A percentile compares a stretch with the other conserved stretches of the same genome.
Conservation (phyloP, 2,888 invertebrate species). For the Encarsia formosa region DNA sequence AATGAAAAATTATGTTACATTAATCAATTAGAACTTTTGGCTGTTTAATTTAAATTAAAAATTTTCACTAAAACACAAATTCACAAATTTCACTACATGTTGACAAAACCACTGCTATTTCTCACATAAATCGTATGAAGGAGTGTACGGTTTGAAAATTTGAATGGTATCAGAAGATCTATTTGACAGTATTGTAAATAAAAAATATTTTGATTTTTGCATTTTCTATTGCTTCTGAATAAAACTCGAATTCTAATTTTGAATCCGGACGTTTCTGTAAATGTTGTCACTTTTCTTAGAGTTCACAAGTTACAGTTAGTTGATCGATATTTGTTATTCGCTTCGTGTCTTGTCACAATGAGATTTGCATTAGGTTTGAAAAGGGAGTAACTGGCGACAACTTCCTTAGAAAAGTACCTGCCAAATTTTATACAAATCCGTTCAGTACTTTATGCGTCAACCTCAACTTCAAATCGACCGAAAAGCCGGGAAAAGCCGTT, state of each 20-base stretch:
- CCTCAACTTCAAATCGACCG: no score
- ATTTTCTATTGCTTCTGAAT: slow-evolving; percentile 28
- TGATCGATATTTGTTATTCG: no score
- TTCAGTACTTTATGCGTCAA: no score
- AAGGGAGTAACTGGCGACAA: no score
- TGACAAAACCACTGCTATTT: slow-evolving; percentile 31
- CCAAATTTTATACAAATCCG: no score
- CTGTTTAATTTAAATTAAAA: neutral
- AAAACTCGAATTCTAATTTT: slow-evolving; percentile 30
- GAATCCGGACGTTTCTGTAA: slow-evolving; percentile 31
- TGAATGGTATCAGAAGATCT: slow-evolving; percentile 20
- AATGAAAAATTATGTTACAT: neutral
- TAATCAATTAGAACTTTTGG: slow-evolving; percentile 1
- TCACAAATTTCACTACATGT: slow-evolving; percentile 27
- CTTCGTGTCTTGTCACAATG: no score
- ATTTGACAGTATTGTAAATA: slow-evolving; percentile 30
- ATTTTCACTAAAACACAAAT: slow-evolving; percentile 1
- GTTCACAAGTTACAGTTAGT: no score
- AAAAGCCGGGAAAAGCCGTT: no score
- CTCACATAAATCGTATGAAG: slow-evolving; percentile 30
- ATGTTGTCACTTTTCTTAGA: no score
- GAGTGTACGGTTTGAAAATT: slow-evolving; percentile 22
- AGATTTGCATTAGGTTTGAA: no score
- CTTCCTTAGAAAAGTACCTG: no score
- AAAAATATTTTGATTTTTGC: slow-evolving; percentile 28